These are phyloP conservation scores for Okamejei kenojei DNA, from an alignment of 2,797 vertebrate genomes.

Conservation along the genomic window DNA sequence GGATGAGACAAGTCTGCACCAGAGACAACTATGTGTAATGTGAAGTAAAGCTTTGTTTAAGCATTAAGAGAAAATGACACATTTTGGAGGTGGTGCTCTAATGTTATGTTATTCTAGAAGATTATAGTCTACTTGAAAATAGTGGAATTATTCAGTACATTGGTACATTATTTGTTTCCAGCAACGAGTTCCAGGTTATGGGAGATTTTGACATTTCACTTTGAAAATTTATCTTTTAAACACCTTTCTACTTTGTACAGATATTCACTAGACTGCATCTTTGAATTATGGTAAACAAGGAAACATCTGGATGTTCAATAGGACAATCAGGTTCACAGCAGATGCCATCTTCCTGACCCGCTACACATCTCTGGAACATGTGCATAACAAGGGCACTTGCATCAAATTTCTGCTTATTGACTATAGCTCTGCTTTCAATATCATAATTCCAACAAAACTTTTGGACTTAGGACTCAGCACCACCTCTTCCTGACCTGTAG, in stretches of 20 bases:
- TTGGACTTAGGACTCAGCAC: too few species aligned
- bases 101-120: neutral
- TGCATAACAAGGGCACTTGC: too few species aligned
- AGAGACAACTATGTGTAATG: neutral
- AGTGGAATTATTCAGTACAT: neutral
- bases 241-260: neutral
- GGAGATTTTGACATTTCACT: neutral
- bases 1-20: neutral
- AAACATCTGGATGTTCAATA: too few species aligned
- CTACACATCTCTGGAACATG: too few species aligned
- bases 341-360: too few species aligned
- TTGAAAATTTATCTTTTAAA: neutral
- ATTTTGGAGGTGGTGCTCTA: neutral
- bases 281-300: neutral
- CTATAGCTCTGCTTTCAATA: too few species aligned
- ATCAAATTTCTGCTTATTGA: too few species aligned
- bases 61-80: neutral
- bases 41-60: neutral
- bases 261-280: neutral
- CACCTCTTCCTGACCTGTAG: too few species aligned
- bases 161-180: neutral
- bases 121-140: neutral
- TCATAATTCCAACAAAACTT: too few species aligned
- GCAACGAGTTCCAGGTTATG: neutral
- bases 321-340: too few species aligned